Evolutionary conservation across 2,888 invertebrate genomes (phyloP).

Genomic region (Hyles lineata): DNA sequence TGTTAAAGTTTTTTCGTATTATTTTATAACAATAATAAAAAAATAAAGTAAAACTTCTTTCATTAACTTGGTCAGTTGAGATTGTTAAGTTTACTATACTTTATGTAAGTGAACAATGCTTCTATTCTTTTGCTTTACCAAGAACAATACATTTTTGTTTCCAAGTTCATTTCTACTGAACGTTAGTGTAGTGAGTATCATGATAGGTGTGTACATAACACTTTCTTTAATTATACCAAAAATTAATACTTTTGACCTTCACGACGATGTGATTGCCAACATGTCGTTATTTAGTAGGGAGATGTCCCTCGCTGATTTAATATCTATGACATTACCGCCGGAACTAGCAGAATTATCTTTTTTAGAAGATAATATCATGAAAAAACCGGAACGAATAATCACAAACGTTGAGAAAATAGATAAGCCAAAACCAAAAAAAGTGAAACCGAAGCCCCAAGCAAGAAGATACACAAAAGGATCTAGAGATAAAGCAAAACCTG

Average conservation of each 20-base stretch:
- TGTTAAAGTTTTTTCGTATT: background rate
- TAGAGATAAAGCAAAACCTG: background rate
- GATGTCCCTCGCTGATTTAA: conserved; percentile 7
- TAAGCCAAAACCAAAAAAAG: background rate
- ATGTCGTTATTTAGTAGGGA: conserved; percentile 5
- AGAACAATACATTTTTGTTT: conserved; percentile 7
- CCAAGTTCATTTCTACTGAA: background rate
- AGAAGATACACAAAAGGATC: background rate
- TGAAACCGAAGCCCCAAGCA: background rate
- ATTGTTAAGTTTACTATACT: background rate
- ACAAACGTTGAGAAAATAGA: background rate
- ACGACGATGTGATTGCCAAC: background rate
- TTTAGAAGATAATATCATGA: background rate
- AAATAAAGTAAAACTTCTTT: background rate
- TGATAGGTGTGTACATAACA: background rate
- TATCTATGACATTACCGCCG: conserved; percentile 20
- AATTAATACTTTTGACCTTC: background rate
- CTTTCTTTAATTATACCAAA: background rate
- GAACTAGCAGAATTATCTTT: background rate
- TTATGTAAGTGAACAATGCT: conserved; percentile 14
- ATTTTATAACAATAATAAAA: background rate
- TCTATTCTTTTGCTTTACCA: conserved; percentile 1
- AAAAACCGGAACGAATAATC: background rate
- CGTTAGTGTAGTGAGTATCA: background rate
- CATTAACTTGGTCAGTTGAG: background rate